Evolutionary conservation across 2,888 invertebrate genomes (phyloP).

Genomic region (Crematogaster levior): DNA sequence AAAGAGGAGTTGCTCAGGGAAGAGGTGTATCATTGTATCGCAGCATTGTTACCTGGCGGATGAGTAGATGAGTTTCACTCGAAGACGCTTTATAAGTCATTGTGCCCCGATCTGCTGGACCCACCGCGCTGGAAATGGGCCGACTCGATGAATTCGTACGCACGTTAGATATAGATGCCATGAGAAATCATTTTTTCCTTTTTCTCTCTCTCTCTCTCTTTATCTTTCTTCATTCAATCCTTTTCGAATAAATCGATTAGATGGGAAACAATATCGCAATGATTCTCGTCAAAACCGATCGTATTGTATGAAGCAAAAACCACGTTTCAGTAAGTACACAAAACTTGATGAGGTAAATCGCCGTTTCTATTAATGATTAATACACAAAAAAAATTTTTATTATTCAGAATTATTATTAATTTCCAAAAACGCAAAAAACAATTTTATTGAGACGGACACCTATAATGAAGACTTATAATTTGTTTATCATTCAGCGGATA

Average conservation of each 20-base stretch:
- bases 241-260: constrained; percentile 50
- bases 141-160: constrained; percentile 63
- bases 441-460: background rate
- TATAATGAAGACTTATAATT: background rate
- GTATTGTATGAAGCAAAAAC: background rate
- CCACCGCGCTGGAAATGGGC: constrained; percentile 65
- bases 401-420: background rate
- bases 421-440: background rate
- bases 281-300: background rate
- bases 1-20: constrained; percentile 58
- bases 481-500: background rate
- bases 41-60: constrained; percentile 78
- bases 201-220: constrained; percentile 2
- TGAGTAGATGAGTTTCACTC: constrained; percentile 81
- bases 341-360: background rate
- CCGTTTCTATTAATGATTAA: background rate
- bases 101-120: constrained; percentile 60
- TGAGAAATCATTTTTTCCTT: constrained; percentile 30
- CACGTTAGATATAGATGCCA: constrained; percentile 52
- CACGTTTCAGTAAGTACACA: background rate
- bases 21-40: constrained; percentile 79
- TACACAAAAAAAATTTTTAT: background rate
- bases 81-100: constrained; percentile 78
- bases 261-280: constrained; percentile 36
- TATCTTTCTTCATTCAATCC: constrained; percentile 30